Conservation (phyloP, 2,113 vertebrate genomes). For the Actinemys pallida region DNA sequence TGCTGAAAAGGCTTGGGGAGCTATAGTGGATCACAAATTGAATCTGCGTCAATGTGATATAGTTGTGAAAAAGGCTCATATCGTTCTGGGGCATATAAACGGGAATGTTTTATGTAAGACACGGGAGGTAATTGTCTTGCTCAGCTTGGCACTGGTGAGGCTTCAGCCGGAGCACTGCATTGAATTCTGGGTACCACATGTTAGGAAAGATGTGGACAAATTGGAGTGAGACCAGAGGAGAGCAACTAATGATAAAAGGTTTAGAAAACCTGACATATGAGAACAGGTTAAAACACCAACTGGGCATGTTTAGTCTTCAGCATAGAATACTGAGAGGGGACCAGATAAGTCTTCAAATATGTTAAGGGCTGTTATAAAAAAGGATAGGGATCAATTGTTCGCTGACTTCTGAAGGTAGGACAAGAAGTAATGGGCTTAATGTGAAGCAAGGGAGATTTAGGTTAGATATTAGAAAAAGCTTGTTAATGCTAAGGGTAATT, state of each 20-base stretch:
- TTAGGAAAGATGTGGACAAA: no score
- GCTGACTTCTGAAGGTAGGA: background rate
- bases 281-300: background rate
- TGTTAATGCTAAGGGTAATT: background rate
- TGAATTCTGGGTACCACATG: no score
- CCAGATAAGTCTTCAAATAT: background rate
- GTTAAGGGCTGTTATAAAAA: background rate
- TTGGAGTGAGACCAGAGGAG: no score
- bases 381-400: background rate
- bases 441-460: background rate
- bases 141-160: no score
- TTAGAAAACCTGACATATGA: background rate
- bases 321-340: background rate
- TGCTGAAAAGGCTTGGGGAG: background rate
- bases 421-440: background rate
- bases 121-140: no score
- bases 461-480: background rate
- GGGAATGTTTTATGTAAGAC: no score
- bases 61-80: background rate
- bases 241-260: background rate
- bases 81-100: no score
- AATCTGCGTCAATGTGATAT: background rate
- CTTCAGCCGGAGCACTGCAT: no score
- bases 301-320: background rate
- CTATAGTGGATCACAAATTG: background rate